A percentile compares a stretch with the other conserved stretches of the same genome.
These are phyloP conservation scores for Eupithecia subfuscata DNA, from an alignment of 2,888 invertebrate species.

Conservation along the genomic window DNA sequence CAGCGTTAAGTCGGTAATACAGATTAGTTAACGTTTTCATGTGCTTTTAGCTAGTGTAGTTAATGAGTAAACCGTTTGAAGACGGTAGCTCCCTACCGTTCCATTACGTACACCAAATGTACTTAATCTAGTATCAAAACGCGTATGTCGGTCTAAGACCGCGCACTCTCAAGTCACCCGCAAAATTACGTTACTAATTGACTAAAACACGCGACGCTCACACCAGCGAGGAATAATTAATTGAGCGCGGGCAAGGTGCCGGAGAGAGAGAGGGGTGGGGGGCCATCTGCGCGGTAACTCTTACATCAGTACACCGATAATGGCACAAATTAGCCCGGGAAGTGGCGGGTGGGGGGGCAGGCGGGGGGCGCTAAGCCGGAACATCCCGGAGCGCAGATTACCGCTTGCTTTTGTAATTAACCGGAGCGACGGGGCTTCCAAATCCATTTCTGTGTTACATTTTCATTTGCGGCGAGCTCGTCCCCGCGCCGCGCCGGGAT, in stretches of 20 bases:
- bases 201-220: slow-evolving; percentile 84
- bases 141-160: slow-evolving; percentile 67
- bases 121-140: slow-evolving; percentile 63
- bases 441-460: slow-evolving; percentile 85
- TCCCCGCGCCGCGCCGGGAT: slow-evolving; percentile 68
- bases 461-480: slow-evolving; percentile 82
- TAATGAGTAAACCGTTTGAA: slow-evolving; percentile 38
- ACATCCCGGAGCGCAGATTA: slow-evolving; percentile 84
- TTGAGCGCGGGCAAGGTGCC: slow-evolving; percentile 76
- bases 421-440: slow-evolving; percentile 84
- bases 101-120: slow-evolving; percentile 39
- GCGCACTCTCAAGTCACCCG: slow-evolving; percentile 82
- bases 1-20: too few relatives aligned
- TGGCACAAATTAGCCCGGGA: slow-evolving; percentile 84
- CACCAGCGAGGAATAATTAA: slow-evolving; percentile 83
- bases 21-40: slow-evolving; percentile 49
- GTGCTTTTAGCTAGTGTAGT: slow-evolving; percentile 24
- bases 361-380: slow-evolving; percentile 81
- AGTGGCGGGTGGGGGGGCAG: slow-evolving; percentile 71
- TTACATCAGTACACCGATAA: slow-evolving; percentile 85
- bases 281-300: slow-evolving; percentile 83
- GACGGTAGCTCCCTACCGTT: slow-evolving; percentile 29
- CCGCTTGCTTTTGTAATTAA: slow-evolving; percentile 85
- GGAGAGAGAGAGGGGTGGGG: slow-evolving; percentile 52
- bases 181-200: slow-evolving; percentile 85